These are phyloP conservation scores for Ranitomeya imitator DNA, from an alignment of 2,113 vertebrate species.

Conservation along the genomic window DNA sequence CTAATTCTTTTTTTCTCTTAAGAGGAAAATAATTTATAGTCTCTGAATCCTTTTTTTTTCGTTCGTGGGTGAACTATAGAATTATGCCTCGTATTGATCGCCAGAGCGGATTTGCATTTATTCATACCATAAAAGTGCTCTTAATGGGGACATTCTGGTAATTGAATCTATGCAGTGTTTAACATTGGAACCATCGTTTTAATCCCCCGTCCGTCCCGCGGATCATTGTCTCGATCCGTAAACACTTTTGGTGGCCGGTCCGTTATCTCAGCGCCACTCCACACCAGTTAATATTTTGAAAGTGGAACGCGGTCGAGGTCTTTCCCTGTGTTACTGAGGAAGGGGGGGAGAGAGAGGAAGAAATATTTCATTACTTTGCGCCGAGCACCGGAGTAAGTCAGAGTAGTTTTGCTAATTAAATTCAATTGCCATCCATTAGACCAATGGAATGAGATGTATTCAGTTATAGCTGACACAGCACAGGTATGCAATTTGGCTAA, in stretches of 20 bases:
- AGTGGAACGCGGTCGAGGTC: conserved; percentile 72
- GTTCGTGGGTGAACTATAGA: conserved; percentile 73
- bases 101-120: conserved; percentile 81
- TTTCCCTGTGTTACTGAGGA: conserved; percentile 67
- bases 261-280: conserved; percentile 67
- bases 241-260: conserved; percentile 69
- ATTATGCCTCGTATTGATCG: conserved; percentile 80
- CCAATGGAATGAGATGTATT: conserved; percentile 88
- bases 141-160: conserved; percentile 78
- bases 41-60: conserved; percentile 68
- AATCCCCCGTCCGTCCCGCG: conserved; percentile 78
- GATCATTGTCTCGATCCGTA: conserved; percentile 74
- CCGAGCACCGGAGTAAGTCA: conserved; percentile 82
- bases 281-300: conserved; percentile 74
- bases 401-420: conserved; percentile 98
- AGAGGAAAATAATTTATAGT: conserved; percentile 71
- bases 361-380: conserved; percentile 81
- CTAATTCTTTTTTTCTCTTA: neutral
- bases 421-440: conserved; percentile 98
- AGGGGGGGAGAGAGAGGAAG: conserved; percentile 36
- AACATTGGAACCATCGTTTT: conserved; percentile 76
- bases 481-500: conserved; percentile 91
- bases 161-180: conserved; percentile 82
- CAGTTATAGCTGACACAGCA: conserved; percentile 92
- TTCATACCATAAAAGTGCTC: conserved; percentile 80